Conservation (phyloP, 2,888 invertebrate species). For the Nephrocerus scutellatus region DNA sequence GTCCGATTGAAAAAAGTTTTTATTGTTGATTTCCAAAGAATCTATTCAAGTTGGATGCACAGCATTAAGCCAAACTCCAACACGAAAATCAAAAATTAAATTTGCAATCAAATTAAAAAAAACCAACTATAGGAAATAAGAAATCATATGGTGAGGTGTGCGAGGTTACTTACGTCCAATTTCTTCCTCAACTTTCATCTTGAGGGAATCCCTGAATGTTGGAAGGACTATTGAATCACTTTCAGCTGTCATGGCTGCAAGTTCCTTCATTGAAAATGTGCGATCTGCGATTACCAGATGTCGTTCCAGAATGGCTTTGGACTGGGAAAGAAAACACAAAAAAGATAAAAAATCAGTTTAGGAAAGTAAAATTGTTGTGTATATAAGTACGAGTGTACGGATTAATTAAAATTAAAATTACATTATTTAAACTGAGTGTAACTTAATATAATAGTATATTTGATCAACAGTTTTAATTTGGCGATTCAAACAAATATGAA, state of each 20-base stretch:
- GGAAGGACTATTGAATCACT: conserved; percentile 64
- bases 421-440: no score
- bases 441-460: conserved; percentile 6
- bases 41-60: no score
- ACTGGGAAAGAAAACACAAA: conserved; percentile 51
- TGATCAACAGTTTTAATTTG: neutral
- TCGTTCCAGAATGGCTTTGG: conserved; percentile 74
- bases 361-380: conserved; percentile 1
- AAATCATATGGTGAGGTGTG: no score
- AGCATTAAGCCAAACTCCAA: no score
- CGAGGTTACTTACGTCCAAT: conserved; percentile 70
- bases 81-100: no score
- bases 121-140: no score
- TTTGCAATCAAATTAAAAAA: neutral
- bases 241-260: conserved; percentile 48
- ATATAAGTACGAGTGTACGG: neutral
- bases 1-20: no score
- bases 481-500: no score
- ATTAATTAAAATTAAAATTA: neutral
- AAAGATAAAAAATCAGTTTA: neutral
- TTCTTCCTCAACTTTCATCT: conserved; percentile 66
- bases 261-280: conserved; percentile 73
- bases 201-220: conserved; percentile 64
- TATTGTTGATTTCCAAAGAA: no score
- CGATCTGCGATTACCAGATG: conserved; percentile 77